Percentiles rank a stretch among this genome's conserved stretches.
Evolutionary conservation across 2,113 vertebrate genomes (phyloP).

Genomic region (Emberiza fucata): DNA sequence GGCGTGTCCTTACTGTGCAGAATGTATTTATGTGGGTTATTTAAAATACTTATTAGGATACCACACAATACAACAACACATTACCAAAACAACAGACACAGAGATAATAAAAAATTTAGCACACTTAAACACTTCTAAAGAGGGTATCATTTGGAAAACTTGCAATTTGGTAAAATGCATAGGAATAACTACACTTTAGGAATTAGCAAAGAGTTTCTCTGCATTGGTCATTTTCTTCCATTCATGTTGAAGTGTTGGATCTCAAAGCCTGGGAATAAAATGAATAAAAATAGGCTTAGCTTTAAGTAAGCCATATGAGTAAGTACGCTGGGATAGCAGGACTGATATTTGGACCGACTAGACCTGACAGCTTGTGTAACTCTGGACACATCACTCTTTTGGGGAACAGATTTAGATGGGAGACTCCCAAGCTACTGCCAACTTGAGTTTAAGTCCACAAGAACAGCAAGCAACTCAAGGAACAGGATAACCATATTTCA

Average conservation of each 20-base stretch:
- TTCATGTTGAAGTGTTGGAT: background rate
- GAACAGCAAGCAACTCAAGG: background rate
- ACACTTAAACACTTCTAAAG: background rate
- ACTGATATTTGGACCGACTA: rapidly evolving
- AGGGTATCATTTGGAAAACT: background rate
- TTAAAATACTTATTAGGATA: background rate
- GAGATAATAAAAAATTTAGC: background rate
- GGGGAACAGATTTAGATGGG: background rate
- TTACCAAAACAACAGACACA: background rate
- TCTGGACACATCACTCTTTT: background rate
- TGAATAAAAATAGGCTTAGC: background rate
- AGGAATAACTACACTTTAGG: background rate
- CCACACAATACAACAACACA: background rate
- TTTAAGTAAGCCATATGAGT: background rate
- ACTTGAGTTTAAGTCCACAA: background rate
- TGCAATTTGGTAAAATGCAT: background rate
- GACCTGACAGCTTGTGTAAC: background rate
- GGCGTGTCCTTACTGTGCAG: background rate
- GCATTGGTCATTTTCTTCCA: background rate
- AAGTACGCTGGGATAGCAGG: background rate
- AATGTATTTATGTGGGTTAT: background rate
- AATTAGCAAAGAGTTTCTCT: background rate
- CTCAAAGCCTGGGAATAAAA: background rate
- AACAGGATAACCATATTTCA: background rate
- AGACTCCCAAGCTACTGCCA: background rate